These are phyloP conservation scores for Mechanitis mazaeus DNA, from an alignment of 2,888 invertebrate species.

Conservation along the genomic window DNA sequence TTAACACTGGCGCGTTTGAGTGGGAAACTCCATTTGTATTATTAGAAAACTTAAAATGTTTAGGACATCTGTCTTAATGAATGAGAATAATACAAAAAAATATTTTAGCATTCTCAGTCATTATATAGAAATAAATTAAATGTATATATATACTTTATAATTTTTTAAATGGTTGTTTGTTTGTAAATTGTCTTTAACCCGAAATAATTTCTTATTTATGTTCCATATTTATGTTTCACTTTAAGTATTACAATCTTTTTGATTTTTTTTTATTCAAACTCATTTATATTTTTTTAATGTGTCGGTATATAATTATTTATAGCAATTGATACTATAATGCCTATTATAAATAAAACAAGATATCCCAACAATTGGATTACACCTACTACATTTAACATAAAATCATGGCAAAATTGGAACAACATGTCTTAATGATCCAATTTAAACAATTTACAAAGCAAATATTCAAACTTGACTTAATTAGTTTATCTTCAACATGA, in stretches of 20 bases:
- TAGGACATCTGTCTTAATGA: constrained; percentile 34
- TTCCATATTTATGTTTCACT: no score
- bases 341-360: no score
- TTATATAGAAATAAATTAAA: constrained; percentile 1
- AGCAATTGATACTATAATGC: no score
- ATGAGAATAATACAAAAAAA: constrained; percentile 26
- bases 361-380: no score
- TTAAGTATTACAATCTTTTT: no score
- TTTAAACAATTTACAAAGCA: constrained; percentile 67
- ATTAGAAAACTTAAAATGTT: constrained; percentile 45
- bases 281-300: no score
- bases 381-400: no score
- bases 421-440: constrained; percentile 57
- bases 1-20: constrained; percentile 43
- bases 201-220: no score
- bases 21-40: constrained; percentile 51
- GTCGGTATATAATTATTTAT: no score
- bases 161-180: background rate
- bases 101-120: constrained; percentile 25
- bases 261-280: no score
- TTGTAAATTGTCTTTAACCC: no score
- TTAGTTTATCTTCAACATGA: constrained; percentile 58
- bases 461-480: constrained; percentile 68
- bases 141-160: constrained; percentile 8
- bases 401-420: constrained; percentile 37